Conservation (phyloP, 2,113 vertebrate genomes). For the Erythrocercus mccallii region DNA sequence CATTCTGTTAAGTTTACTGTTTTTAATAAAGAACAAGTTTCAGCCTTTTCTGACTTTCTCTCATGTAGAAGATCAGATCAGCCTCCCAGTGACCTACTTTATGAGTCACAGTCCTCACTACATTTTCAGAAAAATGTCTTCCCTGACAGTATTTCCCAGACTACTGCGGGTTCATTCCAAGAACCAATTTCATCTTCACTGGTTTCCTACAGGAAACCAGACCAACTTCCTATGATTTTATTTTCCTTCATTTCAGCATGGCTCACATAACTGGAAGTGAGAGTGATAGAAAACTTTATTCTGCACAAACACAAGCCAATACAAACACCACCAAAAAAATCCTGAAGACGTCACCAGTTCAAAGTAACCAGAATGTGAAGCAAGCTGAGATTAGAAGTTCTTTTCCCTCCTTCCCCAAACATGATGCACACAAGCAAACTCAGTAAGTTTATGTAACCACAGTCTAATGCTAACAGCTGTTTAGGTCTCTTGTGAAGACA, state of each 20-base stretch:
- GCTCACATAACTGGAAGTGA: slow-evolving; percentile 74
- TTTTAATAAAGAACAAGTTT: slow-evolving; percentile 62
- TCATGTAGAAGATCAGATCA: slow-evolving; percentile 63
- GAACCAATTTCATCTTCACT: slow-evolving; percentile 79
- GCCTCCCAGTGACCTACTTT: slow-evolving; percentile 70
- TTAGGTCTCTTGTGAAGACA: background rate
- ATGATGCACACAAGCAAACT: background rate
- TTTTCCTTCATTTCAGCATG: slow-evolving; percentile 78
- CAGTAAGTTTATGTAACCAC: background rate
- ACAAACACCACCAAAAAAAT: slow-evolving; percentile 65
- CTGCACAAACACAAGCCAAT: slow-evolving; percentile 64
- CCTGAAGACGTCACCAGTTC: slow-evolving; percentile 35
- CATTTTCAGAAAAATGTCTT: slow-evolving; percentile 76
- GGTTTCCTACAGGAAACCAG: slow-evolving; percentile 83
- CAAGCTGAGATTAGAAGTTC: slow-evolving; percentile 53
- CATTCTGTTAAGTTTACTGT: slow-evolving; percentile 37
- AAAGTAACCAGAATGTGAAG: slow-evolving; percentile 46
- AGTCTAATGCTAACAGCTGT: background rate
- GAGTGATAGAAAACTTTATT: slow-evolving; percentile 69
- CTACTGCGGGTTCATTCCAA: slow-evolving; percentile 75
- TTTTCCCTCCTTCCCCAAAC: background rate
- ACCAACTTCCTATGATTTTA: slow-evolving; percentile 83
- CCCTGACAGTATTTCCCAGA: slow-evolving; percentile 77
- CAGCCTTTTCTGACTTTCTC: slow-evolving; percentile 68
- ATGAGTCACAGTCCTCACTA: slow-evolving; percentile 74